Base-by-base conservation (phyloP, 2,797 vertebrate genomes). In the Micromesistius poutassou region DNA sequence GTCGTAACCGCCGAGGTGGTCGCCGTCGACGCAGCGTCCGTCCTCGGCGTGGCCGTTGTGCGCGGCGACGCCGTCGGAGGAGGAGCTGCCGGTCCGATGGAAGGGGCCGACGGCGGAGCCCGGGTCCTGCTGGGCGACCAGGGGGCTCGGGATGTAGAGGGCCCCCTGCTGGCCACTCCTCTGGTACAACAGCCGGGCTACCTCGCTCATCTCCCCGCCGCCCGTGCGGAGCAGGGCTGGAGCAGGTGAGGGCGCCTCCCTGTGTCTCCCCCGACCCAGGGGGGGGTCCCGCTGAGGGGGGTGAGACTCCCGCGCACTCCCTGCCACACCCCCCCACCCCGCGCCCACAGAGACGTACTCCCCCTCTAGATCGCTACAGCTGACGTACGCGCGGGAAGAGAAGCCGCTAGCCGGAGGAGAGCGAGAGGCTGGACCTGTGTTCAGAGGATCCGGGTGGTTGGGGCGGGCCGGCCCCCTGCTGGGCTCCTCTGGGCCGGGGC, bases 361-460 rank as follows among this genome's bases (percentile, higher is more conserved):
- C 80, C 94, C 95, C 95, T 96, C 95, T 95, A 95, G 89, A 79
- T 96, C 94, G 91, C 91, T 94, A 94, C 93, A 96, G 94, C 96
- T 95, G 92, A 94, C 93, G 90, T 95, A 96, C 81, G 95, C 94
- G 84, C 95, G 94, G 89, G 95, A 96, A 89, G 95, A 96, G 83
- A 93, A 91, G 90, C 91, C 93, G 93, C 94, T 95, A 94, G 94
- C 94, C 89, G 90, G 88, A 84, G 95, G 93, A 92, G 94, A 91
- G 82, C 88, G 84, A 90, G 94, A 96, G 92, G 96, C 92, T 94
- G 96, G 96, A 99, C 97, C 98, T 98, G 96, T 95, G 93, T 91
- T 96, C 81, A 92, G 96, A 90, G 93, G 96, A 81, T 95, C 96
- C 40, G 92, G 93, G 74, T 94, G 90, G 42, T 91, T 93, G 88